A percentile compares a stretch with the other conserved stretches of the same genome.
phyloP scores from a whole-genome alignment of 2,888 invertebrate genomes.

The Hybos culiciformis region DNA sequence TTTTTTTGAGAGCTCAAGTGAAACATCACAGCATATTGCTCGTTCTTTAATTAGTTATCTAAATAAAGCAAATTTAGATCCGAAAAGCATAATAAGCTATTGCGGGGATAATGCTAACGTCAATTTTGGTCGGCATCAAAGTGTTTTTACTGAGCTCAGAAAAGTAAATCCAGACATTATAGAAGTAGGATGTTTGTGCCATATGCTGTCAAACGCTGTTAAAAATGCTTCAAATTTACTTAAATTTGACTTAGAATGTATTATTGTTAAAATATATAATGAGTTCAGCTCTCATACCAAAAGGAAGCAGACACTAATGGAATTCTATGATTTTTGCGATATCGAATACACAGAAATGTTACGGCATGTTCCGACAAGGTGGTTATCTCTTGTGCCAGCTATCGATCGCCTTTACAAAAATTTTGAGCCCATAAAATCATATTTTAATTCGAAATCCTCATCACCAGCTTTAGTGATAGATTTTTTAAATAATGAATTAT shows the following conservation, averaged over 20 bases:
- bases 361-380: neutral
- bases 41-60: neutral
- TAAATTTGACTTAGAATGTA: slow-evolving; percentile 2
- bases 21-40: slow-evolving; percentile 1
- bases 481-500: slow-evolving; percentile 7
- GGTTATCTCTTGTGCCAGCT: neutral
- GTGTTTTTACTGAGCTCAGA: neutral
- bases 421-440: neutral
- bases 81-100: slow-evolving; percentile 4
- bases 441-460: slow-evolving; percentile 2
- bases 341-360: slow-evolving; percentile 1
- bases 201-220: slow-evolving; percentile 2
- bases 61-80: slow-evolving; percentile 4
- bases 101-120: slow-evolving; percentile 6
- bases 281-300: slow-evolving; percentile 3
- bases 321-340: slow-evolving; percentile 3
- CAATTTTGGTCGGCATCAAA: slow-evolving; percentile 5
- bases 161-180: neutral
- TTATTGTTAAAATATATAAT: slow-evolving; percentile 1
- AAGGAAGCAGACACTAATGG: slow-evolving; percentile 1
- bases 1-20: slow-evolving; percentile 1
- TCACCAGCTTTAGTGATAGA: slow-evolving; percentile 3
- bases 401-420: slow-evolving; percentile 2
- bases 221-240: slow-evolving; percentile 1
- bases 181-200: slow-evolving; percentile 1